These are phyloP conservation scores for Luidia sarsii DNA, from an alignment of 53 echinoderm and acorn worm species.

Conservation along the genomic window DNA sequence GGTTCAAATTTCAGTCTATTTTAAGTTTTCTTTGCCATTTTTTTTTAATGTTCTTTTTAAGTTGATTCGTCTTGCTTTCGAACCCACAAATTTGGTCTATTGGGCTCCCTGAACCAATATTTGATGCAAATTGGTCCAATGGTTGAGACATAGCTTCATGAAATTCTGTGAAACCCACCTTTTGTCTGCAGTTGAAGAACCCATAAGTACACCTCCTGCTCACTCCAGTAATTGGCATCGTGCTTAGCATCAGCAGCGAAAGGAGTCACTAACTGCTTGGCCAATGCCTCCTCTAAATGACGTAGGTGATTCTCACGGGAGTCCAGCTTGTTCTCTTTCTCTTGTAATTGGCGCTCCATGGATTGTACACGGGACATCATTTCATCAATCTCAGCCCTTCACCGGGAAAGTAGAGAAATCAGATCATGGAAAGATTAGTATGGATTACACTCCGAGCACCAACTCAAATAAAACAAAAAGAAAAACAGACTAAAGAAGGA, in stretches of 20 bases:
- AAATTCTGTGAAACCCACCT: background rate
- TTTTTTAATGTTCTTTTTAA: no score
- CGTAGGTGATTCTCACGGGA: constrained; percentile 45
- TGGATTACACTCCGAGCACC: no score
- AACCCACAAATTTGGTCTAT: no score
- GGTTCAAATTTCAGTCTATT: no score
- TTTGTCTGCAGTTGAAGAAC: constrained; percentile 53
- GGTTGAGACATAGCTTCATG: background rate
- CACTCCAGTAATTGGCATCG: constrained; percentile 69
- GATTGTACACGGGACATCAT: constrained; percentile 29
- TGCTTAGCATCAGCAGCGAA: constrained; percentile 48
- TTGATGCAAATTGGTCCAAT: background rate
- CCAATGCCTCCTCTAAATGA: constrained; percentile 55
- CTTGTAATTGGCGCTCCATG: constrained; percentile 46
- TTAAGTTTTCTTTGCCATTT: no score
- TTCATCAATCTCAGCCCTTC: constrained; percentile 63
- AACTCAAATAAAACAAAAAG: no score
- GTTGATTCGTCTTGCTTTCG: no score
- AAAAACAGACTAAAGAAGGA: no score
- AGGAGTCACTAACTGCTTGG: constrained; percentile 37
- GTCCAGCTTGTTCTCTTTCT: constrained; percentile 53
- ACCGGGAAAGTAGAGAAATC: no score
- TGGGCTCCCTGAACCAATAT: no score
- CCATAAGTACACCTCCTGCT: constrained; percentile 63
- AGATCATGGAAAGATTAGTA: no score